Base-by-base conservation (phyloP, 2,797 vertebrate genomes). In the Phaenicophaeus curvirostris region DNA sequence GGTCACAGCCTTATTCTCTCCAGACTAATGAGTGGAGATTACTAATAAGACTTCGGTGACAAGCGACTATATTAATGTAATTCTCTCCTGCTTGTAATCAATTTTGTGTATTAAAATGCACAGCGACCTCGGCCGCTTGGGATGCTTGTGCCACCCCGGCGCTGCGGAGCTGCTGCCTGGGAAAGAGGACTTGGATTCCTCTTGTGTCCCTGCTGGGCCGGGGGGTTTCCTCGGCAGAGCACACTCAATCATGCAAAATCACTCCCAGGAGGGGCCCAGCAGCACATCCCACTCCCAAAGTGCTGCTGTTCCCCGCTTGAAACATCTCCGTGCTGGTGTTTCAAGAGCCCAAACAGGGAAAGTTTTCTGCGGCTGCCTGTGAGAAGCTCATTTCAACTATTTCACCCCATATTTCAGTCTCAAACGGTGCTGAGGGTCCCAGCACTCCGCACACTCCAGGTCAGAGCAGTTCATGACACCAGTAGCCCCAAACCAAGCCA, bases 1-100 rank as follows among this genome's bases (percentile, higher is more conserved):
- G 96, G 96, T 96, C 96, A 71, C 88, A 65, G 54, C 93, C 80
- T 73, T 33, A 58, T 73, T 81, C 92, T 96, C 91, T 15, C 53
- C 90, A 55, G 91, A 46, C 94, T 96, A 94, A 96, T 71, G 94
- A 96, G 89, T 15, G 81, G 50, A 77, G 94, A 91, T 96, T 67
- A 89, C 93, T 90, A 92, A 94, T 93, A 89, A 80, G 95, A 76
- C 46, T 85, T 71, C 48, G 5, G 88, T 96, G 96, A 96, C 95
- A 96, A 96, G 92, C 41, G 69, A 95, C 93, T 95, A 13, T 93
- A 96, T 96, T 87, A 95, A 96, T 85, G 93, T 76, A 72, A 95
- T 84, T 93, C 93, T 89, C 90, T 76, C 57, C 90, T 23, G 71
- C 91, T 87, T 51, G 51, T 53, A 79, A 96, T 96, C 96, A 92